Evolutionary conservation across 2,113 vertebrate species (phyloP).

Genomic region (Baryphthengus martii): DNA sequence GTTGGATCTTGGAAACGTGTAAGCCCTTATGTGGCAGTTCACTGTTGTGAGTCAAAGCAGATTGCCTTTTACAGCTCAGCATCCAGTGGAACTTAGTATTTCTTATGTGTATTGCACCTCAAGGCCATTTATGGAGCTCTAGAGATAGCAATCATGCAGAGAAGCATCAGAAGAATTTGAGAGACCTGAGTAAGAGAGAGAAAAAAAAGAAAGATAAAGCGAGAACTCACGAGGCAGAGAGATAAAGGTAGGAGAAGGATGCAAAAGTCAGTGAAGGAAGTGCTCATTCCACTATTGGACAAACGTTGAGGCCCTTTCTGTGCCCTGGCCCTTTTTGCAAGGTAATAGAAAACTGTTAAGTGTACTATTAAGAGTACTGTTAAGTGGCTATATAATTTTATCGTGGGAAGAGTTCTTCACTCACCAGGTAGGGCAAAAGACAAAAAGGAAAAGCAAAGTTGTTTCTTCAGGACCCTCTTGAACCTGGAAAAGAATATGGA

Average conservation of each 20-base stretch:
- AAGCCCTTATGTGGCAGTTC: neutral
- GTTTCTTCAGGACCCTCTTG: neutral
- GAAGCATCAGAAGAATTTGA: neutral
- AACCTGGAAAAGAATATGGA: neutral
- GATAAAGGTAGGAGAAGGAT: neutral
- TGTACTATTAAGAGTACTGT: neutral
- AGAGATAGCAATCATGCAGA: neutral
- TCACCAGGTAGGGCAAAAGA: neutral
- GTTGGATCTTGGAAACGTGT: neutral
- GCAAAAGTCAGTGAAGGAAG: neutral
- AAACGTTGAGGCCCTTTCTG: neutral
- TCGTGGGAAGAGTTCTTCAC: neutral
- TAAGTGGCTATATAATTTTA: neutral
- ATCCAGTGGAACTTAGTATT: neutral
- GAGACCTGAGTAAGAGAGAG: neutral
- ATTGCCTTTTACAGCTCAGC: slow-evolving; percentile 5
- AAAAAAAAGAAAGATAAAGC: neutral
- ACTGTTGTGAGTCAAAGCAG: neutral
- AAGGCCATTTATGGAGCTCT: neutral
- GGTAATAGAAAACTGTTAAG: neutral
- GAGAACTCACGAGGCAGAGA: neutral
- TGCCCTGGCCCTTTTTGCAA: neutral
- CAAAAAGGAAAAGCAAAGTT: neutral
- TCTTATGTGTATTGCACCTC: neutral
- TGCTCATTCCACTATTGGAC: neutral